phyloP scores from a whole-genome alignment of 2,888 invertebrate genomes.

The Phengaris alcon region DNA sequence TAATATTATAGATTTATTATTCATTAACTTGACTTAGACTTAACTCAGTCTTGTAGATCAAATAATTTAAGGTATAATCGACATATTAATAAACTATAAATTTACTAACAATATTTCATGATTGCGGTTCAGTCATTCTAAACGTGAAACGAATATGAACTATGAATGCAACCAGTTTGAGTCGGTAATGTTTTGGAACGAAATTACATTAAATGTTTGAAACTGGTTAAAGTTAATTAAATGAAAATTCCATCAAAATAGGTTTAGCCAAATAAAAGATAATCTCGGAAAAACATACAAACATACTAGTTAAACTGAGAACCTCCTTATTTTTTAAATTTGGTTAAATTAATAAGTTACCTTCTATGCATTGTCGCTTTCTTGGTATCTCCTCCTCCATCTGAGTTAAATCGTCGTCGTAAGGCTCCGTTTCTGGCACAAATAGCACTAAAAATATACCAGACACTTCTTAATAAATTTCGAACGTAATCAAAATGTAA shows the following conservation, averaged over 20 bases:
- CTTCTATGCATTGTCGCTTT: conserved; percentile 32
- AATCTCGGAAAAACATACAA: conserved; percentile 3
- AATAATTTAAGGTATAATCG: conserved; percentile 31
- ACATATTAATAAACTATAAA: conserved; percentile 31
- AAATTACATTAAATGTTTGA: conserved; percentile 28
- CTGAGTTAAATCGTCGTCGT: conserved; percentile 32
- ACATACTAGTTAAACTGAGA: conserved; percentile 1
- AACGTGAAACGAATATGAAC: conserved; percentile 22
- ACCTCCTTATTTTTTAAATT: conserved; percentile 14
- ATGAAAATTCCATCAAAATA: conserved; percentile 22
- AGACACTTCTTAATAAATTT: no score
- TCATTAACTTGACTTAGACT: no score
- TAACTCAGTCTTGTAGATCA: conserved; percentile 32
- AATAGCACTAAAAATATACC: no score
- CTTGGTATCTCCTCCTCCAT: conserved; percentile 29
- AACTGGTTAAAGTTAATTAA: conserved; percentile 28
- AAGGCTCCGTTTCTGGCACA: no score
- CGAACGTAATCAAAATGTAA: no score
- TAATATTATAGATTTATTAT: conserved; percentile 31
- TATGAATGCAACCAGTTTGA: conserved; percentile 24
- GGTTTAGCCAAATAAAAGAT: conserved; percentile 13
- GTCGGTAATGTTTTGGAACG: conserved; percentile 27
- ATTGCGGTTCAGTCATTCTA: conserved; percentile 31
- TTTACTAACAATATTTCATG: conserved; percentile 31
- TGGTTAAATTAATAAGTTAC: conserved; percentile 30